Base-by-base conservation (phyloP, 2,113 vertebrate genomes). In the Puffinus mauretanicus region DNA sequence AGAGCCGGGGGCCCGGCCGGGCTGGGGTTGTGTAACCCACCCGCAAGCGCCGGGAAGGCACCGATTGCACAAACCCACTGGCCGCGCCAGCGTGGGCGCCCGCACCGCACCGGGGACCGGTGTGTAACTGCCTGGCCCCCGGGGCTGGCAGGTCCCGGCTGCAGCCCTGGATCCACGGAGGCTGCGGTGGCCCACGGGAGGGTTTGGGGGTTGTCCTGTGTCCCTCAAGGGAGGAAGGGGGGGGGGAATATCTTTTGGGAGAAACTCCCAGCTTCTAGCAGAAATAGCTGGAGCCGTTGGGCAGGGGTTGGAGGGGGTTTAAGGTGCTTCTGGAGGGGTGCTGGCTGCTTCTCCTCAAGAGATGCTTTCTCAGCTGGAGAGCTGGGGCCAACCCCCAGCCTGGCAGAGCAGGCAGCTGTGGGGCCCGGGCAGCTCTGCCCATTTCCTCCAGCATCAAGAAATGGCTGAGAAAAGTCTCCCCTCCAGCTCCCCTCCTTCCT, bases 221-320 rank as follows among this genome's bases (percentile, higher is more conserved):
- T 30, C 58, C 66, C 29, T 2, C 2, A 11, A 18, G 20, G 5
- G 15, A 9, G 14, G 5, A 8, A 3, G 7, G 13, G 10, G 19
- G 5, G 4, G 16, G 4, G 4, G 3, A 2, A 16, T 5, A 21
- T 0, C 38, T n/a, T 36, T 16, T 11, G 49, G 13, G 17, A 5
- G 51, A 8, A 34, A 4, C 14, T 38, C 16, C 5, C 27, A 8
- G 46, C 17, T 44, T 11, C 19, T 14, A 3, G 30, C 34, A 29
- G 61, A 10, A 9, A 2, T 10, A 2, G 3, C 20, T 5, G 82
- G 42, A 27, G 52, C n/a, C 49, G 32, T 1, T 12, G 75, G 71
- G 20, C 8, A 25, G 30, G 30, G 2, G 55, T 17, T 5, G 36
- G 15, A 19, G 19, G 8, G 26, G 22, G 0, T 24, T 57, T 6